Evolutionary conservation across 1,140 invertebrate genomes (phyloP).

Genomic region (Carposina sasakii): DNA sequence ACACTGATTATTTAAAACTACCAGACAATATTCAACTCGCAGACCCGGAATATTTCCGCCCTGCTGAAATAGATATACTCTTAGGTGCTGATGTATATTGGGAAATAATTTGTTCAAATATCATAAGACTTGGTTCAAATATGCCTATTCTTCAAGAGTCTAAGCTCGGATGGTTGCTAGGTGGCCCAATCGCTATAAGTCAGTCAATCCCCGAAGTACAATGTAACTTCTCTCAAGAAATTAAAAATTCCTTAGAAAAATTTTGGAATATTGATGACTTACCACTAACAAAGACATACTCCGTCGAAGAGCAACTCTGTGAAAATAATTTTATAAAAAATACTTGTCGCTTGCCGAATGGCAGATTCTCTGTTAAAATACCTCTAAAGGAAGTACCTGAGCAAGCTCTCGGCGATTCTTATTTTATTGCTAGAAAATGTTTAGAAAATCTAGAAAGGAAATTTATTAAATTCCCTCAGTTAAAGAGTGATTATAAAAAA

Average conservation of each 20-base stretch:
- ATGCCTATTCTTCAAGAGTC: neutral
- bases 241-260: conserved; percentile 17
- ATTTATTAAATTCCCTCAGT: conserved; percentile 24
- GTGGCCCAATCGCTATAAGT: neutral
- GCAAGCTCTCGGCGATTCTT: conserved; percentile 32
- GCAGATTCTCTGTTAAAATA: conserved; percentile 39
- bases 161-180: neutral
- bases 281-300: conserved; percentile 1
- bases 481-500: conserved; percentile 29
- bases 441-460: conserved; percentile 34
- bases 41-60: neutral
- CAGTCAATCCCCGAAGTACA: neutral
- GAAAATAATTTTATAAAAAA: conserved; percentile 33
- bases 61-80: neutral
- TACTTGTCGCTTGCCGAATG: conserved; percentile 18
- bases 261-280: conserved; percentile 31
- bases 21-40: neutral
- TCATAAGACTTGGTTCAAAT: neutral
- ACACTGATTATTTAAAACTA: neutral
- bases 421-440: conserved; percentile 28
- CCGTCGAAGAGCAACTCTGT: conserved; percentile 27
- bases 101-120: neutral
- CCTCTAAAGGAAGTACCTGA: conserved; percentile 33
- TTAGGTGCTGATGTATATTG: neutral
- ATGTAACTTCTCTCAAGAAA: conserved; percentile 12